A percentile compares a stretch with the other conserved stretches of the same genome.
These are phyloP conservation scores for Augochlorella aurata DNA, from an alignment of 2,888 invertebrate genomes.

Conservation along the genomic window DNA sequence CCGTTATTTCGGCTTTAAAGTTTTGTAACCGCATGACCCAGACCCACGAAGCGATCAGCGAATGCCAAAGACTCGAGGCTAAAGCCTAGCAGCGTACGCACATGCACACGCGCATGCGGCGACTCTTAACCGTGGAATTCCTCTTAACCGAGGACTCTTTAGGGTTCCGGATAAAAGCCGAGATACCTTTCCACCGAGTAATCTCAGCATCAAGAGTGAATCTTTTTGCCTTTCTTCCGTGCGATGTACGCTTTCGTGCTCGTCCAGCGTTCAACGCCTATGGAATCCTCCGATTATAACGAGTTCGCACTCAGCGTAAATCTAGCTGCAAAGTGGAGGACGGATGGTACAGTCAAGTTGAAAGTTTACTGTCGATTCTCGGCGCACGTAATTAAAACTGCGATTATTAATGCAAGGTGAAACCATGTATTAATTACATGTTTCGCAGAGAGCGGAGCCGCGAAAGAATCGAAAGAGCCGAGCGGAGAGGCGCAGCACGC, in stretches of 20 bases:
- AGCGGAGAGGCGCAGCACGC: conserved; percentile 8
- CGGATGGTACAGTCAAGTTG: not conserved
- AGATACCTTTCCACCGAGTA: no score
- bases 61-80: conserved; percentile 52
- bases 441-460: conserved; percentile 19
- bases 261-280: no score
- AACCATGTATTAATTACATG: conserved; percentile 40
- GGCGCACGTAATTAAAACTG: not conserved
- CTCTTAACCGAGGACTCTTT: conserved; percentile 1
- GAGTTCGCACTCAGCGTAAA: no score
- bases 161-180: not conserved
- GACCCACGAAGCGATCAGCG: conserved; percentile 68
- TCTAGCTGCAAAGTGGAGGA: not conserved
- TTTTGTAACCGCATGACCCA: conserved; percentile 81
- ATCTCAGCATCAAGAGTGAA: no score
- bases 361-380: not conserved
- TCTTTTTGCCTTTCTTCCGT: no score
- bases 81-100: conserved; percentile 28
- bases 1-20: conserved; percentile 80
- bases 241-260: no score
- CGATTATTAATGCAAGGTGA: conserved; percentile 31
- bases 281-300: no score
- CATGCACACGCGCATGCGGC: not conserved
- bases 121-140: conserved; percentile 32
- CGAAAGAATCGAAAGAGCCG: conserved; percentile 16